Percentiles rank a stretch among this genome's conserved stretches.
phyloP scores from a whole-genome alignment of 2,888 invertebrate genomes.

The Strigamia transsilvanica region DNA sequence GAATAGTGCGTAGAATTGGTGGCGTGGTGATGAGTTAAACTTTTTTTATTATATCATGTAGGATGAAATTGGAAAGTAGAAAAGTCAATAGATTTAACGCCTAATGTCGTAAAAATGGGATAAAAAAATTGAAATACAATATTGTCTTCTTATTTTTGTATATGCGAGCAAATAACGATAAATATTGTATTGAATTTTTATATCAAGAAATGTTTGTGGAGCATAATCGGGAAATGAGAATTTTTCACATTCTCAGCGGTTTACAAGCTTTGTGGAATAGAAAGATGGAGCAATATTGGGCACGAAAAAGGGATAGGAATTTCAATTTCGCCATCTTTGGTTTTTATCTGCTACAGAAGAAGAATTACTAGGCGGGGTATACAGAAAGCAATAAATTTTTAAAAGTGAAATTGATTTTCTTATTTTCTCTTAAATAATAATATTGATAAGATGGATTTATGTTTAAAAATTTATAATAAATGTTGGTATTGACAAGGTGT shows the following conservation, averaged over 20 bases:
- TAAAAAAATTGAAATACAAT: background rate
- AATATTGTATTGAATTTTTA: background rate
- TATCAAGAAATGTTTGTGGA: slow-evolving; percentile 4
- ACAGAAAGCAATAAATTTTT: background rate
- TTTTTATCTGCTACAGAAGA: background rate
- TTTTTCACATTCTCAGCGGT: slow-evolving; percentile 21
- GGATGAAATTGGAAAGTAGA: slow-evolving; percentile 13
- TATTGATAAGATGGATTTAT: background rate
- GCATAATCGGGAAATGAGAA: slow-evolving; percentile 26
- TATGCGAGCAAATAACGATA: background rate
- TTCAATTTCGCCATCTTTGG: slow-evolving; percentile 6
- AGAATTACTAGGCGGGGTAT: background rate
- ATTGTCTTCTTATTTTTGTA: background rate
- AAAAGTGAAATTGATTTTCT: background rate
- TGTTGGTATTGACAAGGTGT: slow-evolving; percentile 13
- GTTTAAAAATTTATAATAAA: background rate
- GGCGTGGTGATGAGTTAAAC: slow-evolving; percentile 1
- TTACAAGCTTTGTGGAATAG: slow-evolving; percentile 16
- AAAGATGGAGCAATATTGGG: slow-evolving; percentile 14
- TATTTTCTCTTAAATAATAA: background rate
- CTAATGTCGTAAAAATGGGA: background rate
- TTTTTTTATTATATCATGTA: slow-evolving; percentile 13
- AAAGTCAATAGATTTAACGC: slow-evolving; percentile 19
- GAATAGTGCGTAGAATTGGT: background rate
- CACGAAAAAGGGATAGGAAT: background rate